Percentiles rank a stretch among this genome's conserved stretches.
Conservation (phyloP, 2,888 invertebrate species). For the Minunthozetes semirufus region DNA sequence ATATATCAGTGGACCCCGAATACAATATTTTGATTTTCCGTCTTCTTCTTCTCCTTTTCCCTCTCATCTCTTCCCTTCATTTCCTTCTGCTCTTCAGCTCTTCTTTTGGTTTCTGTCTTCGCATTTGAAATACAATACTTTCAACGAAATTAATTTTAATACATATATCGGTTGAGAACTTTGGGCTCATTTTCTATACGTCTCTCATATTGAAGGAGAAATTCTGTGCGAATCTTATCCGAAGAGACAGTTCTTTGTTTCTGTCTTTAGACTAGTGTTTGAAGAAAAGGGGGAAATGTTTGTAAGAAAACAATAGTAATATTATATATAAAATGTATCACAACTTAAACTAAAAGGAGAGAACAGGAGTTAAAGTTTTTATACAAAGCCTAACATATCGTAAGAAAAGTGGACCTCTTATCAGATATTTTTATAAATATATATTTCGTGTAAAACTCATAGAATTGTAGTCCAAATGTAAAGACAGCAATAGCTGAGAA, state of each 20-base stretch:
- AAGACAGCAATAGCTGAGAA: background rate
- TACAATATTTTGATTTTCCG: conserved; percentile 15
- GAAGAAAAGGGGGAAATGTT: background rate
- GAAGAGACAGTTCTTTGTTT: background rate
- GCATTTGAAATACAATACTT: conserved; percentile 6
- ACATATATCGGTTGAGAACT: background rate
- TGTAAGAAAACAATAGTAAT: conserved; percentile 1
- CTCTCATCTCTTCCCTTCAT: too few species aligned
- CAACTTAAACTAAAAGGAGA: background rate
- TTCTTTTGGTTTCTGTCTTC: background rate
- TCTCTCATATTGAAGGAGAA: background rate
- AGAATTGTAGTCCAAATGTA: background rate
- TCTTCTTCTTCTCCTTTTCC: background rate
- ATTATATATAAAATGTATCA: background rate
- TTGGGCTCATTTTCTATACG: too few species aligned
- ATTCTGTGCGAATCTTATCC: background rate
- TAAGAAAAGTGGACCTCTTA: conserved; percentile 15
- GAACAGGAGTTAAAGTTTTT: background rate
- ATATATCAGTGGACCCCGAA: background rate
- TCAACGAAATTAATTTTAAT: conserved; percentile 23
- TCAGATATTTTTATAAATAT: conserved; percentile 10
- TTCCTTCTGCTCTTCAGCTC: background rate
- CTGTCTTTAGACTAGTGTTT: background rate
- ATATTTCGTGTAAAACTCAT: background rate
- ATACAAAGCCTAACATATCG: background rate